Percentiles rank a stretch among this genome's conserved stretches.
Conservation (phyloP, 2,888 invertebrate species). For the Drosophila niveifrons region DNA sequence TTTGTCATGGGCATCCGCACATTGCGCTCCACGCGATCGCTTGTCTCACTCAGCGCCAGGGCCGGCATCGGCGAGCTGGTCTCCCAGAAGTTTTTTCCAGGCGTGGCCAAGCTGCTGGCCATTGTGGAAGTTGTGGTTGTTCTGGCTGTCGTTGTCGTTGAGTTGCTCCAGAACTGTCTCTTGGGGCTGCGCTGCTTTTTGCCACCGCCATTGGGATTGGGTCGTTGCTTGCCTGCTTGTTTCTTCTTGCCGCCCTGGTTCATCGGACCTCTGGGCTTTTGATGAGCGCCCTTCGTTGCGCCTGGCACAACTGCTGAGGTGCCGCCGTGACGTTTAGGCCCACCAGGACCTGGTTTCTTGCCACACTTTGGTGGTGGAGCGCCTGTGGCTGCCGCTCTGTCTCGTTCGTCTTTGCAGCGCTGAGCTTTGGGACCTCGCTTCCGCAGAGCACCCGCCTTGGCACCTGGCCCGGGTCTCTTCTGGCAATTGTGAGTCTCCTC, state of each 20-base stretch:
- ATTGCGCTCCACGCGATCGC: constrained; percentile 82
- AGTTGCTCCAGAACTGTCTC: constrained; percentile 29
- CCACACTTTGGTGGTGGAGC: constrained; percentile 64
- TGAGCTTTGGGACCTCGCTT: constrained; percentile 67
- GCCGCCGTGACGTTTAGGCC: constrained; percentile 12
- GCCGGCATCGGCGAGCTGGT: constrained; percentile 73
- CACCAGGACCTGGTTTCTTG: constrained; percentile 32
- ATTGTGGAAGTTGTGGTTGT: constrained; percentile 56
- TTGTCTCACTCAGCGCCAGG: constrained; percentile 73
- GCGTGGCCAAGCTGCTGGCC: constrained; percentile 59
- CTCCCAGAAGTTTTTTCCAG: constrained; percentile 51
- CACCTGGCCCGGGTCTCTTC: constrained; percentile 42
- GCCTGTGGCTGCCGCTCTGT: constrained; percentile 43
- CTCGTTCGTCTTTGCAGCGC: constrained; percentile 49
- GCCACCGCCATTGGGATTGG: constrained; percentile 21
- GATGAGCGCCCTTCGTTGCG: constrained; percentile 18
- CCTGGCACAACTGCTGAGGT: not conserved
- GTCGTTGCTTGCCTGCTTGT: constrained; percentile 36
- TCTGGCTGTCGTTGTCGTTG: constrained; percentile 35
- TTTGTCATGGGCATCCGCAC: constrained; percentile 69
- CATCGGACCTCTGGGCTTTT: constrained; percentile 6
- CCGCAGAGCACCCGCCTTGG: constrained; percentile 59
- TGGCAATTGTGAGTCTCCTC: constrained; percentile 83
- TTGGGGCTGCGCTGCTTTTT: constrained; percentile 50
- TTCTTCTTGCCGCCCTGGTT: constrained; percentile 29